Evolutionary conservation across 2,797 vertebrate species (phyloP).

Genomic region (Coregonus suidteri): DNA sequence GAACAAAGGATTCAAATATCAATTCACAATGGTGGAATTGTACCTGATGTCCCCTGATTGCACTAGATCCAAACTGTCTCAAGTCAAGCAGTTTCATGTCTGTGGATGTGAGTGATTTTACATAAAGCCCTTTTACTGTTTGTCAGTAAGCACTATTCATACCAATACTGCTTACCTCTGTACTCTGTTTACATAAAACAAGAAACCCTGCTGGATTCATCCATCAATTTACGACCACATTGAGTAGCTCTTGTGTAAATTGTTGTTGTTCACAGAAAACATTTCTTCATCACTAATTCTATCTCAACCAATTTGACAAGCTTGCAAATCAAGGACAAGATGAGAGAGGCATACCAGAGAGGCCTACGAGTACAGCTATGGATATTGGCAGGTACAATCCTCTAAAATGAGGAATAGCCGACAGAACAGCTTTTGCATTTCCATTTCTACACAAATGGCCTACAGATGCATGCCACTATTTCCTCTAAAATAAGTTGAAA

Average conservation of each 20-base stretch:
- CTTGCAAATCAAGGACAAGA: neutral
- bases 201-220: slow-evolving; percentile 1
- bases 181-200: neutral
- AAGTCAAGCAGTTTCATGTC: slow-evolving; percentile 10
- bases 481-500: no score
- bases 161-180: neutral
- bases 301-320: neutral
- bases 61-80: slow-evolving; percentile 4
- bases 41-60: neutral
- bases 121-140: neutral
- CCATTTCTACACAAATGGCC: no score
- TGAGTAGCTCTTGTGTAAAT: neutral
- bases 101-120: neutral
- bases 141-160: neutral
- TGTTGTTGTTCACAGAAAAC: neutral
- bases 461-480: no score
- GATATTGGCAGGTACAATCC: neutral
- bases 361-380: neutral
- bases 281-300: neutral
- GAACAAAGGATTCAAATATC: slow-evolving; percentile 9
- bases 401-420: neutral
- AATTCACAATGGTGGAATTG: slow-evolving; percentile 1
- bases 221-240: neutral
- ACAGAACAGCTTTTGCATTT: neutral
- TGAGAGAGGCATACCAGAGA: neutral